Base-by-base conservation (phyloP, 2,888 invertebrate species). In the Mimumesa dahlbomi region DNA sequence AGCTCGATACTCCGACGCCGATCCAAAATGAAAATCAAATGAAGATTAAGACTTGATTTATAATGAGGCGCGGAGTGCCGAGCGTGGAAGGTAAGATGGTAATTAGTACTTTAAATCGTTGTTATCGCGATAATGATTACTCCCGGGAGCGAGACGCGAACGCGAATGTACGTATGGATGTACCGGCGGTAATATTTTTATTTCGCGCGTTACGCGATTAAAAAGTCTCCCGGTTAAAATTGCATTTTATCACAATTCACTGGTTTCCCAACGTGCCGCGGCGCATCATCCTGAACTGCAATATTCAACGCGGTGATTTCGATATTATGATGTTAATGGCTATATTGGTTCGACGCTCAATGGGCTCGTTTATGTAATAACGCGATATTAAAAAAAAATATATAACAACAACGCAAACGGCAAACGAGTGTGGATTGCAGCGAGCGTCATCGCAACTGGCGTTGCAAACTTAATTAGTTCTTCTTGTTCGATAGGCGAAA, bases 11-110 rank as follows among this genome's bases (percentile, higher is more conserved):
- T 36, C 14, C 42, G 40, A 14, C 45, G 49, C 31, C 16, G 52
- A 64, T 68, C 50, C 45, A 57, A 49, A 64, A 68, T 77, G 62
- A 77, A 63, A 74, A 77, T 74, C 69, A 73, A 77, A 70, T 63
- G 66, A 69, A 56, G 61, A 74, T 66, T 70, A 70, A 68, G 74
- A 57, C 71, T 54, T 43, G 65, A 56, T 65, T 69, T 73, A n/a
- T 34, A 34, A 34, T 34, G 34, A 34, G 34, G n/a, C 11, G 34
- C 9, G 25, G 34, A 34, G n/a, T n/a, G 50, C 13, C 13, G 31
- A 16, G 50, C 29, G 29, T 31, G 5, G 56, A 9, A 21, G 31
- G 34, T 25, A 34, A 48, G 4, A 18, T 21, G 34, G 16, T 58
- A 49, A 63, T 57, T 63, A 22, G 48, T 42, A 42, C 48, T 57